Evolutionary conservation across 2,888 invertebrate genomes (phyloP).

Genomic region (Trypoxylon attenuatum): DNA sequence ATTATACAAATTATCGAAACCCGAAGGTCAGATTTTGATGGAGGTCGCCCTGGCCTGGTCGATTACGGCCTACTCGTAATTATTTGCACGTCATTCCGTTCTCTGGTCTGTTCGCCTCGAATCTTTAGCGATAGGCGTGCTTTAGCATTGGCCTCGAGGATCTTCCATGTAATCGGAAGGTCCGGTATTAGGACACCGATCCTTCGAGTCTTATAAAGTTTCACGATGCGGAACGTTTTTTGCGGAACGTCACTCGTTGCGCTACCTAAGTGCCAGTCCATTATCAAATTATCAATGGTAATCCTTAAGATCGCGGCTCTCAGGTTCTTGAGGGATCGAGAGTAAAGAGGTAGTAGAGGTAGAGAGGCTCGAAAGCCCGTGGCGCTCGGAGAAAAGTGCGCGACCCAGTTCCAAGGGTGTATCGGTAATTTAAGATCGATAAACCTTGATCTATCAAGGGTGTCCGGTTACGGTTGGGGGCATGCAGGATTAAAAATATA

Average conservation of each 20-base stretch:
- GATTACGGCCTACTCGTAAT: constrained; percentile 19
- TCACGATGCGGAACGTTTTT: background rate
- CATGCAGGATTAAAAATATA: constrained; percentile 70
- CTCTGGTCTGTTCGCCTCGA: background rate
- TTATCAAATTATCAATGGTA: constrained; percentile 29
- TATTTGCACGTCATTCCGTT: constrained; percentile 1
- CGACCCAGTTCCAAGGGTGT: constrained; percentile 67
- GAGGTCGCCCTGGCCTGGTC: constrained; percentile 26
- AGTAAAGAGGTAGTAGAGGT: constrained; percentile 5
- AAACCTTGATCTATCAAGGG: constrained; percentile 67
- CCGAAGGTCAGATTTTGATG: constrained; percentile 25
- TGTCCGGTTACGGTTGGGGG: constrained; percentile 63
- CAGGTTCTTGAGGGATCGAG: constrained; percentile 11
- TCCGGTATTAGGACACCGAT: too few species aligned
- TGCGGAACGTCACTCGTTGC: background rate
- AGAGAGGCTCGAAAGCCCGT: constrained; percentile 12
- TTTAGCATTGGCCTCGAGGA: too few species aligned
- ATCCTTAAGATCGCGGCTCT: constrained; percentile 39
- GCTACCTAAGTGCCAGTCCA: constrained; percentile 38
- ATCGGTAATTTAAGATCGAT: constrained; percentile 73
- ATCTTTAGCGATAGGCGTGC: too few species aligned
- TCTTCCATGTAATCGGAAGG: too few species aligned
- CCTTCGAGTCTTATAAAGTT: too few species aligned
- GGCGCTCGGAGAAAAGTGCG: constrained; percentile 20
- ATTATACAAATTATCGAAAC: constrained; percentile 50